A percentile compares a stretch with the other conserved stretches of the same genome.
Evolutionary conservation across 2,113 vertebrate species (phyloP).

Genomic region (Datnioides undecimradiatus): DNA sequence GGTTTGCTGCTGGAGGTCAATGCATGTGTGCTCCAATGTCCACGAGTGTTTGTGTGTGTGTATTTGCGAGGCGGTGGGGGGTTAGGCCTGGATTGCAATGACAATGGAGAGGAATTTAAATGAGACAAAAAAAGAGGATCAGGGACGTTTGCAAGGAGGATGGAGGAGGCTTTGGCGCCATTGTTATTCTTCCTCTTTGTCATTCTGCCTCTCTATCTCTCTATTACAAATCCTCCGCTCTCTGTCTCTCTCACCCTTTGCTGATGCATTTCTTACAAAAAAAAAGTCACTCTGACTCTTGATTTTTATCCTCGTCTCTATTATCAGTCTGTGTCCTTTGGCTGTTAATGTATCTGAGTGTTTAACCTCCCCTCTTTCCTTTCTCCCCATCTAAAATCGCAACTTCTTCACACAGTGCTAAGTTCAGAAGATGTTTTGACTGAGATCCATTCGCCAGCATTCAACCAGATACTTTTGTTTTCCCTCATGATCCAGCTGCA

Average conservation of each 20-base stretch:
- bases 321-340: slow-evolving; percentile 14
- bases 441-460: no score
- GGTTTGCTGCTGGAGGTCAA: slow-evolving; percentile 68
- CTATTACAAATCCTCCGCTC: slow-evolving; percentile 68
- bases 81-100: slow-evolving; percentile 68
- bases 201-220: slow-evolving; percentile 70
- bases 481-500: not conserved
- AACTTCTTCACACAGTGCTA: no score
- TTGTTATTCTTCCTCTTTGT: slow-evolving; percentile 78
- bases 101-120: slow-evolving; percentile 80
- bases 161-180: slow-evolving; percentile 71
- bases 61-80: slow-evolving; percentile 66
- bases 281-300: slow-evolving; percentile 28
- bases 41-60: slow-evolving; percentile 39
- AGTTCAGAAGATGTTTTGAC: no score
- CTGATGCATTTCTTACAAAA: slow-evolving; percentile 46
- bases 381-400: not conserved
- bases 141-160: slow-evolving; percentile 73
- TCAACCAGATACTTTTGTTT: not conserved
- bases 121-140: slow-evolving; percentile 76
- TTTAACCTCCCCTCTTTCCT: not conserved
- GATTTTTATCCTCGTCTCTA: slow-evolving; percentile 43
- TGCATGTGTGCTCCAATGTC: slow-evolving; percentile 55
- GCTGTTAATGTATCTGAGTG: not conserved
- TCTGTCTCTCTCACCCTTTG: slow-evolving; percentile 34